Base-by-base conservation (phyloP, 2,888 invertebrate genomes). In the Epirrhoe tristata region DNA sequence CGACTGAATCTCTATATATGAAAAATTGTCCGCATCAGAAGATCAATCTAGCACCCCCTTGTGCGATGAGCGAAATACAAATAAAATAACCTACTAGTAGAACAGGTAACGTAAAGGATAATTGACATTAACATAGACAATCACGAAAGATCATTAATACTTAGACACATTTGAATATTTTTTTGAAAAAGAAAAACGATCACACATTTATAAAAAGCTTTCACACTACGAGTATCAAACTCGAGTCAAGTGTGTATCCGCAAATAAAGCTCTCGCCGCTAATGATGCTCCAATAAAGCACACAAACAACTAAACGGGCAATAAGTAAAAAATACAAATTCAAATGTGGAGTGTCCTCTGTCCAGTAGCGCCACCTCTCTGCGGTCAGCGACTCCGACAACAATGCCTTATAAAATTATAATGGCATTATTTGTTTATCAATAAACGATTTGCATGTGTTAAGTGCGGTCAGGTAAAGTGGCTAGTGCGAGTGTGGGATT, bases 381-480 rank as follows among this genome's bases (percentile, higher is more conserved):
- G 79, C 86, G 89, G 90, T 86, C 89, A 85, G 74, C 82, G 88
- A 84, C 86, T 74, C 80, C 78, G 69, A 46, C 67, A 74, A 91
- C 90, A 90, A 90, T 89, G 82, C 80, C 83, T 82, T 85, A 91
- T 91, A 89, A 89, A 87, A 88, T 88, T 83, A 89, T 91, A 89
- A 91, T 88, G 78, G 81, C 82, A 88, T 88, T 89, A 89, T 90
- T 91, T 89, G 91, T 89, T 88, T 89, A 90, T 89, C 88, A 89
- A 91, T 89, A 88, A 85, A 81, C 81, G 84, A 91, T 92, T 91
- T 87, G 91, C 91, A 92, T 92, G 89, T 90, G 90, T 86, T 86
- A 87, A 87, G 83, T 88, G 87, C 81, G 81, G 74, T 72, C 76
- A 79, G 81, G 78, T 74, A 74, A 69, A 74, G 81, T 78, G 80